These are phyloP conservation scores for Limnephilus marmoratus DNA, from an alignment of 2,888 invertebrate genomes.

Conservation along the genomic window DNA sequence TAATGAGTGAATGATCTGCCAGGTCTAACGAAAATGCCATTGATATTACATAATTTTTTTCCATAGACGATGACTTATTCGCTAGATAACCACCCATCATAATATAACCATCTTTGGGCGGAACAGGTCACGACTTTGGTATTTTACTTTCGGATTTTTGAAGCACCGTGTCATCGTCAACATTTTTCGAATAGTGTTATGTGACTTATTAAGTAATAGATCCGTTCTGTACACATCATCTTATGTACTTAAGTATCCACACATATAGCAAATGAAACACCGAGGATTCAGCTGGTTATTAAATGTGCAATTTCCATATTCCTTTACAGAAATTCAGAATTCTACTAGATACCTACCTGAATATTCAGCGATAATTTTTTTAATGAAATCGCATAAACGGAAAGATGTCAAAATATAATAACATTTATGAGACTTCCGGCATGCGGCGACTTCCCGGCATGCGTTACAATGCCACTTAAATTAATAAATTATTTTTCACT, in stretches of 20 bases:
- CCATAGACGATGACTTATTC: slow-evolving; percentile 2
- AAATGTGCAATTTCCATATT: not conserved
- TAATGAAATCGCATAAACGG: not conserved
- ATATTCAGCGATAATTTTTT: not conserved
- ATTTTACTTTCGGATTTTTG: slow-evolving; percentile 18
- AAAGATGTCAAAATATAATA: not conserved
- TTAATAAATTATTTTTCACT: too few relatives aligned
- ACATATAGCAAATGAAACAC: not conserved
- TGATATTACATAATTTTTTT: not conserved
- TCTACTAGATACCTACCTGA: not conserved
- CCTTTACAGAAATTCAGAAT: not conserved
- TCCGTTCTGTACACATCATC: not conserved
- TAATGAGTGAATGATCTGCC: slow-evolving; percentile 13
- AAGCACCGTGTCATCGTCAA: slow-evolving; percentile 21
- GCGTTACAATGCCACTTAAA: too few relatives aligned
- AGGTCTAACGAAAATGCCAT: slow-evolving; percentile 13
- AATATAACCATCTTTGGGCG: slow-evolving; percentile 10
- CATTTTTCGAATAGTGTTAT: not conserved
- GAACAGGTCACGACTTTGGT: slow-evolving; percentile 24
- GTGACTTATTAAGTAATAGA: not conserved
- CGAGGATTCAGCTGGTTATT: not conserved
- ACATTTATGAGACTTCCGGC: not conserved
- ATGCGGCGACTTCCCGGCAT: too few relatives aligned
- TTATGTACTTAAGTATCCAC: not conserved
- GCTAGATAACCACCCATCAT: slow-evolving; percentile 2